Base-by-base conservation (phyloP, 2,113 vertebrate genomes). In the Halichoerus grypus region DNA sequence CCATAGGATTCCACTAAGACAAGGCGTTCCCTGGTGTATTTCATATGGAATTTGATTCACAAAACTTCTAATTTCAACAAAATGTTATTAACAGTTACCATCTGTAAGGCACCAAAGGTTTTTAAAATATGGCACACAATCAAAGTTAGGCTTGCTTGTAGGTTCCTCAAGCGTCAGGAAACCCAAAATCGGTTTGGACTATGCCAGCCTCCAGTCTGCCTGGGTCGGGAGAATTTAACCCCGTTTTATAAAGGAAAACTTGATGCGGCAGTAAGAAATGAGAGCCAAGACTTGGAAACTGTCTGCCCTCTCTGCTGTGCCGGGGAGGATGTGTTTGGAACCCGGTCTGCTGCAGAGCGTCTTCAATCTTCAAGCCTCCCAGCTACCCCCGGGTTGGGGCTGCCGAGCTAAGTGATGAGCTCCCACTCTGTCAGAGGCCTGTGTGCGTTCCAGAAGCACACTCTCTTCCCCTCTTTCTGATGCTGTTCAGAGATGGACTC, bases 11-110 rank as follows among this genome's bases (percentile, higher is more conserved):
- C n/a, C 85, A 76, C 14, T 8, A 93, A 92, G 65, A 16, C 49
- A 90, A 92, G 49, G 51, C 39, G 19, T 63, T 86, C n/a, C 89
- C 74, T 42, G 26, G 21, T 63, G 8, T 82, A 69, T 88, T 88
- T 65, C 96, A 31, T 36, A 33, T 55, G n/a, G 36, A 57, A 88
- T 46, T 57, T 87, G 84, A 63, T 76, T 91, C 85, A 88, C 21
- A 36, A 82, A 92, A 57, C 19, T 22, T 91, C 46, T 65, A 69
- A 89, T 86, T 87, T 77, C 91, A 80, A 46, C 79, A 94, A 96
- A 89, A 95, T 69, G 28, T 42, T 89, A 63, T 82, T 72, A 83
- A 57, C 26, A 77, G 33, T 79, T 87, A 39, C 39, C 80, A 65
- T 57, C 80, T 92, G 24, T 65, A 93, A 94, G 71, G 36, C 33